Conservation (phyloP, 2,888 invertebrate species). For the Drosophila merina region DNA sequence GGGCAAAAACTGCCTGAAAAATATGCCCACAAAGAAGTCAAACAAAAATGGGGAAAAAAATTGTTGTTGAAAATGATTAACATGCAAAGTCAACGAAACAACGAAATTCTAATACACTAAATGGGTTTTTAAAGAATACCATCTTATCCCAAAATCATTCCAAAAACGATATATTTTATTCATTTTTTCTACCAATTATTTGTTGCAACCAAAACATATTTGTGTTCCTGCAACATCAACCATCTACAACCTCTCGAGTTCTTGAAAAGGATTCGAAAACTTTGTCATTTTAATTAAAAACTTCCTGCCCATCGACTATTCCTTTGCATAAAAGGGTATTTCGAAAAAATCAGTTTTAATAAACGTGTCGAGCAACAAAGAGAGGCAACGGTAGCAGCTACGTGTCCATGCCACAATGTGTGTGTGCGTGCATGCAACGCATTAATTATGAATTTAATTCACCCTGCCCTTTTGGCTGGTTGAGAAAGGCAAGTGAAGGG, state of each 20-base stretch:
- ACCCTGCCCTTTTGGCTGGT: constrained; percentile 64
- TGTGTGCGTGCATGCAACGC: constrained; percentile 80
- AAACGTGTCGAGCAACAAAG: constrained; percentile 76
- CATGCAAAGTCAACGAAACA: not conserved
- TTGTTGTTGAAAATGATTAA: not conserved
- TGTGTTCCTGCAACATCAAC: no score
- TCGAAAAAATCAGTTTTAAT: constrained; percentile 71
- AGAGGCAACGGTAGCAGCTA: constrained; percentile 74
- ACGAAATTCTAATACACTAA: not conserved
- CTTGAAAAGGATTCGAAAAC: not conserved
- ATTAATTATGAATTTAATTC: constrained; percentile 81
- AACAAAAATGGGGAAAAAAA: constrained; percentile 8
- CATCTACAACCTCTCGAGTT: not conserved
- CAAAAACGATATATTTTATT: no score
- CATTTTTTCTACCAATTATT: no score
- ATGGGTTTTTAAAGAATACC: no score
- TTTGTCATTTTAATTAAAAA: constrained; percentile 3
- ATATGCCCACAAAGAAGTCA: constrained; percentile 26
- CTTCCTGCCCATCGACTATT: not conserved
- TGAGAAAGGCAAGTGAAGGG: not conserved
- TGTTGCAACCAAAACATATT: no score
- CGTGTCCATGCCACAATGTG: constrained; percentile 52
- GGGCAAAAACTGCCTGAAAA: constrained; percentile 32
- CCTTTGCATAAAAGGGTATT: constrained; percentile 13
- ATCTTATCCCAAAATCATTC: no score